A percentile compares a stretch with the other conserved stretches of the same genome.
phyloP scores from a whole-genome alignment of 2,113 vertebrate genomes.

The Desmodus rotundus region DNA sequence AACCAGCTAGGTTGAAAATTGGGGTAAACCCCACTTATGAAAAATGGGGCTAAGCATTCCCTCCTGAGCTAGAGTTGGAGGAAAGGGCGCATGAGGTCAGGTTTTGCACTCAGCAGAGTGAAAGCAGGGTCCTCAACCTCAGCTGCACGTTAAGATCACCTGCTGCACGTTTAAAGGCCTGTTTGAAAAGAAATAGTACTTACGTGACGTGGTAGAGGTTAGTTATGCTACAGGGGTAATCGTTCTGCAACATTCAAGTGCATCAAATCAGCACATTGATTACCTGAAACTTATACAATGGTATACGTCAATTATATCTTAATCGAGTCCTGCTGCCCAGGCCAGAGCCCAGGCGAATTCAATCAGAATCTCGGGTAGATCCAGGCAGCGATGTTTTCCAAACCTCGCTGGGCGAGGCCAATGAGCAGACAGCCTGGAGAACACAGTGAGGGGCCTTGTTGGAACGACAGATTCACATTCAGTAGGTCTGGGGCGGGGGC shows the following conservation, averaged over 20 bases:
- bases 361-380: background rate
- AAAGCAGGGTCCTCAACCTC: background rate
- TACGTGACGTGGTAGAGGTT: background rate
- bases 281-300: background rate
- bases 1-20: background rate
- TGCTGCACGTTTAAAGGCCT: background rate
- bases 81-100: background rate
- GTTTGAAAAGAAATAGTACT: background rate
- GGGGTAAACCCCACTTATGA: background rate
- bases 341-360: background rate
- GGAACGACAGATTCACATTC: no score
- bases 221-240: rapidly evolving
- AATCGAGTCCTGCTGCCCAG: background rate
- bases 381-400: background rate
- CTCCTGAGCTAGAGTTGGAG: background rate
- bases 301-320: background rate
- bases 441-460: background rate
- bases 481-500: no score
- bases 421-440: background rate
- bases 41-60: background rate
- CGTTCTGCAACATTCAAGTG: background rate
- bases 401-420: background rate
- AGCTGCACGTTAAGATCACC: rapidly evolving
- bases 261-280: background rate
- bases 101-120: background rate